These are phyloP conservation scores for Piaya cayana DNA, from an alignment of 2,113 vertebrate species.

Conservation along the genomic window DNA sequence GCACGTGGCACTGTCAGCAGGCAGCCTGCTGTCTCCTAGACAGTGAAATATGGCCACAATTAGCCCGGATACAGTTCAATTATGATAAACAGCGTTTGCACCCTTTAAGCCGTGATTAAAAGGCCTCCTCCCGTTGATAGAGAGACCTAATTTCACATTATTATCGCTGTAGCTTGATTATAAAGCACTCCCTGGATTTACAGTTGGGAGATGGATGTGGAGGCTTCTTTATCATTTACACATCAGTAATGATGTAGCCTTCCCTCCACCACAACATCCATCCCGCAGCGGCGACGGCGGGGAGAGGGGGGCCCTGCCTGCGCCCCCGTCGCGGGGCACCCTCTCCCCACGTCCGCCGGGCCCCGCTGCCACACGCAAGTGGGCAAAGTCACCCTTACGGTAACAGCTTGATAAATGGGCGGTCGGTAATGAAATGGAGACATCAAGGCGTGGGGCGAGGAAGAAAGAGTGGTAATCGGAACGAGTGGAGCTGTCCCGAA, in stretches of 20 bases:
- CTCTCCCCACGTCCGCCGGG: slow-evolving; percentile 63
- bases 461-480: slow-evolving; percentile 79
- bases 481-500: slow-evolving; percentile 78
- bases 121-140: slow-evolving; percentile 91
- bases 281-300: slow-evolving; percentile 15
- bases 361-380: slow-evolving; percentile 72
- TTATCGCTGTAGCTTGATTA: slow-evolving; percentile 87
- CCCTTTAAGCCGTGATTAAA: slow-evolving; percentile 97
- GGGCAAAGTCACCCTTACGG: slow-evolving; percentile 91
- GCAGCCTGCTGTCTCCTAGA: slow-evolving; percentile 79
- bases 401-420: slow-evolving; percentile 94
- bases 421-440: slow-evolving; percentile 99
- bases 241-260: slow-evolving; percentile 85
- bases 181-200: slow-evolving; percentile 82
- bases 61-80: slow-evolving; percentile 97
- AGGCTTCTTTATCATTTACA: slow-evolving; percentile 94
- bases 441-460: slow-evolving; percentile 96
- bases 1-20: slow-evolving; percentile 58
- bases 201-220: slow-evolving; percentile 75
- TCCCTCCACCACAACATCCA: slow-evolving; percentile 83
- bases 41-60: slow-evolving; percentile 99
- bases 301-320: slow-evolving; percentile 48
- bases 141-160: slow-evolving; percentile 98
- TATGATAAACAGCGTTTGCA: slow-evolving; percentile 92
- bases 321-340: slow-evolving; percentile 46